Base-by-base conservation (phyloP, 2,113 vertebrate species). In the Corydoras sp. region DNA sequence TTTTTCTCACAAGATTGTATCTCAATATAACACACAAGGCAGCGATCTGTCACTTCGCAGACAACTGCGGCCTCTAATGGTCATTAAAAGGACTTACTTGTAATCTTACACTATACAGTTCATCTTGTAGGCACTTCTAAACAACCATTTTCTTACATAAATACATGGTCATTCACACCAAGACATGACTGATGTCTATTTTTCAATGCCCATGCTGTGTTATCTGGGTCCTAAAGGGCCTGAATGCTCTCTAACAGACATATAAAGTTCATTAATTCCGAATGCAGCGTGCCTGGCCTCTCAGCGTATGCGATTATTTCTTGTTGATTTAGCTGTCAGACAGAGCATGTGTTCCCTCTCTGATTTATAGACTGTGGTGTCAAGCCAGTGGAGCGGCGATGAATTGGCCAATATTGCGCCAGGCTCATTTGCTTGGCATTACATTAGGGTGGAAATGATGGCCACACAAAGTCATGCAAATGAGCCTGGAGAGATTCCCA, bases 381-480 rank as follows among this genome's bases (percentile, higher is more conserved):
- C 84, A 88, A 91, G 89, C 88, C 87, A 81, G 89, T 90, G 90
- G 87, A 91, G 90, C 89, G 84, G 88, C 88, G 89, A 86, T 86
- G 89, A 89, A 91, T 93, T 89, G 86, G 87, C 90, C 91, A 90
- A 92, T 90, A 92, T 94, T 90, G 87, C 91, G 89, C 91, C 91
- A 92, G 93, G 86, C 91, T 93, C 90, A 94, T 96, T 94, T 94
- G 91, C 89, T 86, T 93, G 91, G 91, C 91, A 89, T 93, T 93
- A 93, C 92, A 91, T 92, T 92, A 90, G 88, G 91, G 88, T 88
- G 89, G 88, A 82, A 91, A 91, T 94, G 92, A 93, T 91, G 93
- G 92, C 93, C 91, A 93, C 92, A 94, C 93, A 93, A 94, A 92
- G 92, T 88, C 91, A 94, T 93, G 93, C 91, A 95, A 96, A 98